Base-by-base conservation (phyloP, 2,888 invertebrate species). In the Phytoseiulus persimilis region DNA sequence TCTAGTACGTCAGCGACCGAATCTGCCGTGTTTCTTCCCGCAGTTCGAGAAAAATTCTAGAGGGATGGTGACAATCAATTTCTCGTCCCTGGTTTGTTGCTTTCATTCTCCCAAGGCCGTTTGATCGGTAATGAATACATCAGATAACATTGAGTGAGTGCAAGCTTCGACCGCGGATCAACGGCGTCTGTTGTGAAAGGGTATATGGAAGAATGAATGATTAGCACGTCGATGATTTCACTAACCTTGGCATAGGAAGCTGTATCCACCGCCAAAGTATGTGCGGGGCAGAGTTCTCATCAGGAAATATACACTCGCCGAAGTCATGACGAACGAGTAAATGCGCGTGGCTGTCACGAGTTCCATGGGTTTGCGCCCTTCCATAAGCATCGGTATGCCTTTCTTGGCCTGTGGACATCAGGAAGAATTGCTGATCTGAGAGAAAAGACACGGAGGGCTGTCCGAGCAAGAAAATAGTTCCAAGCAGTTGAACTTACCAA, bases 261-360 rank as follows among this genome's bases (percentile, higher is more conserved):
- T 87, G 87, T 87, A 87, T 33, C 87, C 87, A 39, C 87, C 87
- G 33, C 87, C 87, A 33, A 87, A 87, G 32, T 87, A 87, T 9
- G 87, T 87, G 32, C 32, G 33, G 33, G 87, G 87, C 0, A 87
- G 39, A 11, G 87, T 87, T 18, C 32, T 87, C 2, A 33, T 39
- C 14, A 87, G 33, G 33, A 87, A 87, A 33, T 87, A 87, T 87
- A 87, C 5, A 87, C 33, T 87, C 23, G 87, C 32, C 6, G 87
- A n/a, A 33, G 45, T 45, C 87, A 87, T 87, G 45, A 87, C 33
- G 32, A 33, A 87, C 14, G 87, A 87, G 45, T 87, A 87, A 33
- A 87, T n/a, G 14, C 87, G 32, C 14, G 87, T 33, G 33, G 87
- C 32, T 9, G 6, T 6, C 32, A 33, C 33, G 39, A 87, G 33